Base-by-base conservation (phyloP, 2,888 invertebrate genomes). In the Trachelus troglodyta region DNA sequence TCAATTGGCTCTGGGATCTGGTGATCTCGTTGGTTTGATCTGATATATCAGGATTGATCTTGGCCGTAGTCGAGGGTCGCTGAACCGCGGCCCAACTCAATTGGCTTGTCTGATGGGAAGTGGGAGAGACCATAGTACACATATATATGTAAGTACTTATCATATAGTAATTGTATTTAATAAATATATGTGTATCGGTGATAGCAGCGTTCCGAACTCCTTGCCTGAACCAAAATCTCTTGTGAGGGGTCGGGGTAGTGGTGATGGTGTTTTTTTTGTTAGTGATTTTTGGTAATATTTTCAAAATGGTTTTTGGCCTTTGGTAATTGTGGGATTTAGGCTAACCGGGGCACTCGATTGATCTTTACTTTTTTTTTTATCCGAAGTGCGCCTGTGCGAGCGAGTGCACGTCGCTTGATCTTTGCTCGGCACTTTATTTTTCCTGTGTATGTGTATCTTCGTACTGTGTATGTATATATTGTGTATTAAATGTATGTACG, bases 91-190 rank as follows among this genome's bases (percentile, higher is more conserved):
- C 33, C 33, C 31, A 33, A 71, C 31, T 79, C 81, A 78, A 85
- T 84, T 84, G 87, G 85, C 78, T 83, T 86, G 85, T 84, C 79
- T 88, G 87, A 88, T 87, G 90, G 89, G 90, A 85, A 90, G 91
- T 91, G 91, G 91, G 91, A 91, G 91, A 91, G 91, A 91, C 91
- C 91, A 91, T 91, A 91, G 91, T 91, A 91, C 90, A 91, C 91
- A 91, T 91, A 89, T 90, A 87, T 86, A 91, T 88, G 89, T 90
- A 89, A 90, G 87, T 90, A 90, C 89, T 91, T 90, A 90, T 91
- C 88, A 89, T 89, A 87, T 91, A 89, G 89, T 90, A 90, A 89
- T 90, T 90, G 89, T 88, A 90, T 90, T 90, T 90, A 89, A 90
- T 88, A 85, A 87, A 89, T 90, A 88, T 89, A 90, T 87, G 85